Evolutionary conservation across 2,113 vertebrate genomes (phyloP), one percentile per base, ranked within the genome.

Genomic region (Atractosteus spatula): DNA sequence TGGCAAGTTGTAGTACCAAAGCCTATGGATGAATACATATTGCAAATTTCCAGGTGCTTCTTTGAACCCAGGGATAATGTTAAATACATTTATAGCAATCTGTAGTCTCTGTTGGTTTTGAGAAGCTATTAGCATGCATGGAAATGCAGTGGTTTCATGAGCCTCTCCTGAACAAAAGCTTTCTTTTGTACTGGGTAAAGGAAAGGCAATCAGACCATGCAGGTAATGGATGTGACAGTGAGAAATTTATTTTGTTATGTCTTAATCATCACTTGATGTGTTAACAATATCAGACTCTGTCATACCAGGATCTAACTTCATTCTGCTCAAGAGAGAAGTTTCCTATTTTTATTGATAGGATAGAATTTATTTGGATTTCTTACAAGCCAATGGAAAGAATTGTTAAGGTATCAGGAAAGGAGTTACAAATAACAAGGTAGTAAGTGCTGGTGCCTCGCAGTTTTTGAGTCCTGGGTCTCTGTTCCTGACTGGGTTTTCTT

Each of bases 241-340:
- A 83, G 86, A 85, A 86, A 89, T 89, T 89, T 89, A 85, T 82
- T 82, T 80, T 84, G 85, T 91, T 89, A 89, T 83, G 81, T 86
- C 84, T 89, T 92, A 91, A 89, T 91, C 89, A 87, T 89, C 89
- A 90, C 87, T 85, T 89, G 87, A 88, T 89, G 86, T 81, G 80
- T 81, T 67, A 75, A 79, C 88, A 90, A 87, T 85, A 86, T 89
- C 88, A 83, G 86, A 82, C 62, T 55, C 75, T 82, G 82, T 86
- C 80, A 81, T 76, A 85, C 76, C 73, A 78, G 71, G 75, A 71
- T 63, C 77, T 77, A 62, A 66, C 66, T 76, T 82, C 68, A 69
- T 75, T 29, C 70, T 1, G 67, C n/a, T 81, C 66, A 76, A 71
- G 5, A 61, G 66, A 1, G 13, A 56, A 70, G 75, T 51, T 5